Conservation (phyloP, 1,140 invertebrate genomes). For the Achroia grisella region DNA sequence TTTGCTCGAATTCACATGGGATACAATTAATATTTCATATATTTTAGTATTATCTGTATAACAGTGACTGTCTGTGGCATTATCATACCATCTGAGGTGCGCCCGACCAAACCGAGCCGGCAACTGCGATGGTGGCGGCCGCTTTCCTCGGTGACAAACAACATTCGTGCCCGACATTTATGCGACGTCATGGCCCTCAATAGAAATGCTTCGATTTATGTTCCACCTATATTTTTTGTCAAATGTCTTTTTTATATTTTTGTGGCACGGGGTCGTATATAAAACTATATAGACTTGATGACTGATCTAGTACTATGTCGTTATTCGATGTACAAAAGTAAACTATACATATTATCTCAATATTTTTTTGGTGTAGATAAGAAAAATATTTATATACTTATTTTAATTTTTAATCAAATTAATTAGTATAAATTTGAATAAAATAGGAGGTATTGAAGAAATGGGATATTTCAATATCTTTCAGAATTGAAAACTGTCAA, state of each 20-base stretch:
- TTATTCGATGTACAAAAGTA: neutral
- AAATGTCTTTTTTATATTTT: constrained; percentile 34
- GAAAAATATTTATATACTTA: too few relatives aligned
- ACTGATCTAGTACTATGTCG: too few relatives aligned
- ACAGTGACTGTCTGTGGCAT: constrained; percentile 15
- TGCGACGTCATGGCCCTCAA: constrained; percentile 62
- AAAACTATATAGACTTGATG: too few relatives aligned
- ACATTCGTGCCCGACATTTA: constrained; percentile 58
- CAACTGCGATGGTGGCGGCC: too few relatives aligned
- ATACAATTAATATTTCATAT: constrained; percentile 24
- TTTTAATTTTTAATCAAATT: too few relatives aligned
- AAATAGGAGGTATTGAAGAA: too few relatives aligned
- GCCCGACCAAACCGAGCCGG: constrained; percentile 1
- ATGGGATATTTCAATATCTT: constrained; percentile 29
- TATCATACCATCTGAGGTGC: constrained; percentile 25
- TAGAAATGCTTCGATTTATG: constrained; percentile 63
- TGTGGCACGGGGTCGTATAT: too few relatives aligned
- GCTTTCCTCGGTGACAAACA: constrained; percentile 54
- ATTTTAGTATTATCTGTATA: constrained; percentile 26
- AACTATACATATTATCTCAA: too few relatives aligned
- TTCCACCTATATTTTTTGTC: constrained; percentile 36
- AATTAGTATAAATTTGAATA: too few relatives aligned
- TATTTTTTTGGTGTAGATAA: too few relatives aligned
- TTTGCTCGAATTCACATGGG: constrained; percentile 21
- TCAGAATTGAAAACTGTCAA: constrained; percentile 28